A percentile compares a stretch with the other conserved stretches of the same genome.
These are phyloP conservation scores for Clangula hyemalis DNA, from an alignment of 2,797 vertebrate genomes.

Conservation along the genomic window DNA sequence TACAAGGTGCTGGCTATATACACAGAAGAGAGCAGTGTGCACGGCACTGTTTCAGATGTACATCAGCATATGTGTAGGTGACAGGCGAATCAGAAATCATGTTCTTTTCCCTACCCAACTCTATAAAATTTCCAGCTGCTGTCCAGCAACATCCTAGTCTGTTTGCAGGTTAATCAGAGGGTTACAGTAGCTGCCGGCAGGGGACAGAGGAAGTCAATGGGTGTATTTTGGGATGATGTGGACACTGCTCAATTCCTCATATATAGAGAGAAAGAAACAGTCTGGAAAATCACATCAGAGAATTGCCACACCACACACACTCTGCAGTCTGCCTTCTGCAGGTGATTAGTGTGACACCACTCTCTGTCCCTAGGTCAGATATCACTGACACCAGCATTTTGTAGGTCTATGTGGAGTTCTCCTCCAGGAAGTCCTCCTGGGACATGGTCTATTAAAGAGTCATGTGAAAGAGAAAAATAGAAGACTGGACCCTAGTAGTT, in stretches of 20 bases:
- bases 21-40: not conserved
- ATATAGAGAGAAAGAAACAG: not conserved
- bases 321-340: rapidly evolving
- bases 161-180: rapidly evolving
- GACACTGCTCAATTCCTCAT: not conserved
- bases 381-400: not conserved
- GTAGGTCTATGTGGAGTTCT: not conserved
- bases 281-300: not conserved
- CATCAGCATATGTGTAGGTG: not conserved
- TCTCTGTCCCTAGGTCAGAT: not conserved
- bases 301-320: not conserved
- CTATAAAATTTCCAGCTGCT: not conserved
- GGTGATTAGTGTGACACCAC: rapidly evolving
- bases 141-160: not conserved
- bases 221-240: not conserved
- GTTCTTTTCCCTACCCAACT: not conserved
- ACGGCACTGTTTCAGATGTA: not conserved
- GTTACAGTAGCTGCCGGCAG: not conserved
- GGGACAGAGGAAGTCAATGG: not conserved
- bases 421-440: not conserved
- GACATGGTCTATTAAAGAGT: not conserved
- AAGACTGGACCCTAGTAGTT: not conserved
- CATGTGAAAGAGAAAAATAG: not conserved
- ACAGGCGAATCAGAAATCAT: not conserved
- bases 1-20: not conserved